Evolutionary conservation across 2,113 vertebrate genomes (phyloP).

Genomic region (Tachysurus fulvidraco): DNA sequence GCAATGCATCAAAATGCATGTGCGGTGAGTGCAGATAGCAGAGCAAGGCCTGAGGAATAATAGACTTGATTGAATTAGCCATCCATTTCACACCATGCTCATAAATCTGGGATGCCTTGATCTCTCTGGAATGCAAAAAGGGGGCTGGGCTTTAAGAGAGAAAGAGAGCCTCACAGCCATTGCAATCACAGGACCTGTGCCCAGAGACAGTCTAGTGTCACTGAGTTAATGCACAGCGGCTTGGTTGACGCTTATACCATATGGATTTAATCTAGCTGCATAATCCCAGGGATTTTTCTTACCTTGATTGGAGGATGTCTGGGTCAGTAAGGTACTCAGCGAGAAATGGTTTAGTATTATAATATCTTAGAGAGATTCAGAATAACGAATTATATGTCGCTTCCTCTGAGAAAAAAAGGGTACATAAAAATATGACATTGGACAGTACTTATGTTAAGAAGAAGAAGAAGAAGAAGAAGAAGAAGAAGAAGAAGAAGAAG

Average conservation of each 20-base stretch:
- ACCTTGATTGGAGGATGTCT: constrained; percentile 11
- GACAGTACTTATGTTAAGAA: background rate
- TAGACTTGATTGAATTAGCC: constrained; percentile 70
- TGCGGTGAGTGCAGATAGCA: constrained; percentile 65
- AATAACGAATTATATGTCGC: constrained; percentile 3
- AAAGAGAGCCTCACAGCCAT: constrained; percentile 46
- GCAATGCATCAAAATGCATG: constrained; percentile 73
- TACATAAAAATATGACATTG: background rate
- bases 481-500: background rate
- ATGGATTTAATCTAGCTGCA: constrained; percentile 51
- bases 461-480: background rate
- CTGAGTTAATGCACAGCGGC: constrained; percentile 47
- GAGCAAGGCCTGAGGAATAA: constrained; percentile 67
- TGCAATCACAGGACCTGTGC: constrained; percentile 35
- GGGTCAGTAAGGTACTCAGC: constrained; percentile 20
- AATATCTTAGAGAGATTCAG: constrained; percentile 16
- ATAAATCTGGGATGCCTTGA: constrained; percentile 68
- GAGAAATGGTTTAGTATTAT: constrained; percentile 33
- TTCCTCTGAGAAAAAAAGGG: background rate
- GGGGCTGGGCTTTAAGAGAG: constrained; percentile 59
- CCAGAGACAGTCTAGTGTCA: constrained; percentile 44
- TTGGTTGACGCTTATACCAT: constrained; percentile 23
- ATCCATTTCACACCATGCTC: constrained; percentile 64
- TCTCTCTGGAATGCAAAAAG: constrained; percentile 65
- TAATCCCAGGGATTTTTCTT: constrained; percentile 38